Conservation (phyloP, 2,888 invertebrate genomes). For the Meta bourneti region DNA sequence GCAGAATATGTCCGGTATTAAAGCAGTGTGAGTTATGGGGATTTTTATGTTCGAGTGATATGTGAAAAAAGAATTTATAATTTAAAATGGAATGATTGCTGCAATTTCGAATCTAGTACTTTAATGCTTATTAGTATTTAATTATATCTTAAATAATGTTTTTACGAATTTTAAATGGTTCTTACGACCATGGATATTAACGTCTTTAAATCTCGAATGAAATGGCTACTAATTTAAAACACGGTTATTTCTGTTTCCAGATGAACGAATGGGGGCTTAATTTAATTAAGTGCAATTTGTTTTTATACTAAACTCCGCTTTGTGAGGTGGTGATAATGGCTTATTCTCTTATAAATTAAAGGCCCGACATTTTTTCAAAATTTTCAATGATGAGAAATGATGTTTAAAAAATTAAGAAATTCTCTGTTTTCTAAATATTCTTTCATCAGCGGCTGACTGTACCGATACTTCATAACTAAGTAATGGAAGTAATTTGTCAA, state of each 20-base stretch:
- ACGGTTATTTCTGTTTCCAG: not conserved
- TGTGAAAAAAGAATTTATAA: not conserved
- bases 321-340: not conserved
- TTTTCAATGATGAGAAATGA: not conserved
- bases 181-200: not conserved
- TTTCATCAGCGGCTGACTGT: too few species aligned
- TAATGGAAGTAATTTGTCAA: not conserved
- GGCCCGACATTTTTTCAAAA: not conserved
- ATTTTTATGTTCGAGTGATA: not conserved
- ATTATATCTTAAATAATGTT: not conserved
- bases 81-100: not conserved
- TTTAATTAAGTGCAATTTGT: not conserved
- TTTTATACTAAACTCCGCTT: not conserved
- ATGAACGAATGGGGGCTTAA: not conserved
- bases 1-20: not conserved
- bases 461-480: not conserved
- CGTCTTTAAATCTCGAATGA: not conserved
- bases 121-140: not conserved
- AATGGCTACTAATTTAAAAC: not conserved
- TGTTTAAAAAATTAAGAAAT: not conserved
- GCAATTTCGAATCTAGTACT: not conserved
- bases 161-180: not conserved
- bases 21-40: not conserved
- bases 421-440: too few species aligned
- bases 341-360: not conserved